Conservation (phyloP, 2,113 vertebrate species). For the Eonycteris spelaea region DNA sequence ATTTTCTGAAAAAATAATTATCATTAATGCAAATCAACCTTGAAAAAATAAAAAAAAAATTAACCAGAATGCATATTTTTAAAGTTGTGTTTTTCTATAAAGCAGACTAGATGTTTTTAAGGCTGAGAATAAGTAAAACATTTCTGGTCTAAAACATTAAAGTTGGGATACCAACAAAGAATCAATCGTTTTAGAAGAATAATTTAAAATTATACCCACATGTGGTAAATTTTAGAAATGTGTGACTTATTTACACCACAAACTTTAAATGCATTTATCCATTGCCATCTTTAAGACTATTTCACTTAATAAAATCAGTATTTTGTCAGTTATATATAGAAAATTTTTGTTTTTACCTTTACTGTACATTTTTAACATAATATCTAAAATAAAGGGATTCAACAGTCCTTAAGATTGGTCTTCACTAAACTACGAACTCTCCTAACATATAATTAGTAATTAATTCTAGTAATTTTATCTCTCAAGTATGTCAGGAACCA, state of each 20-base stretch:
- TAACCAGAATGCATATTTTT: background rate
- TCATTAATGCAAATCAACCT: background rate
- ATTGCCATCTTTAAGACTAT: conserved; percentile 47
- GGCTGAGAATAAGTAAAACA: background rate
- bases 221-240: conserved; percentile 51
- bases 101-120: background rate
- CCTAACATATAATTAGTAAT: background rate
- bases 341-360: background rate
- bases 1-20: background rate
- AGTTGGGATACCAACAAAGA: background rate
- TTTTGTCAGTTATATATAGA: background rate
- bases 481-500: background rate
- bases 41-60: background rate
- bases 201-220: background rate
- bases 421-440: background rate
- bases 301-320: conserved; percentile 32
- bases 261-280: conserved; percentile 5
- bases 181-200: background rate
- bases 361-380: background rate
- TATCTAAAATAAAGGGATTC: background rate
- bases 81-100: background rate
- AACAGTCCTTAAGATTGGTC: background rate
- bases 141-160: background rate
- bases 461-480: background rate
- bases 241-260: conserved; percentile 49